Base-by-base conservation (phyloP, 2,888 invertebrate species). In the Drosophila austrosaltans region DNA sequence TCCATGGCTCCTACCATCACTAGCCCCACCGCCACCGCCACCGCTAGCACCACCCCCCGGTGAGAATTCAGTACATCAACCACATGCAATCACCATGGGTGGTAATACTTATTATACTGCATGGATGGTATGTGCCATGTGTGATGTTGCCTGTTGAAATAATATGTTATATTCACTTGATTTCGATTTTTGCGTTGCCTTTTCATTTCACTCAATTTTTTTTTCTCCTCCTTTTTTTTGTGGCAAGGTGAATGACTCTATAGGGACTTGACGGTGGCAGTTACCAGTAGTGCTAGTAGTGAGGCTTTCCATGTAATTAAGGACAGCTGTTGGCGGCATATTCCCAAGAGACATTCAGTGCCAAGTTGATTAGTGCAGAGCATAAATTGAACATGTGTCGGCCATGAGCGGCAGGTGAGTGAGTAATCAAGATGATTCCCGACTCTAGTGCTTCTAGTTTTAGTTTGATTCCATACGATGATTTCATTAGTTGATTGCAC, bases 171-270 rank as follows among this genome's bases (percentile, higher is more conserved):
- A 77, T 80, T 74, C 76, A 78, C 64, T 72, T 69, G 68, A 67
- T 73, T 81, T 75, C 66, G 77, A 78, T 69, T 80, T 70, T 66
- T 68, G 58, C 72, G 42, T 57, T 36, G 65, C 58, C 57, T 40
- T 68, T 69, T 65, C 30, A 40, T 39, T 63, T 59, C 25, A 20
- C 40, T 59, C 22, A 72, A 22, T 32, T 28, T 25, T 64, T 12
- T 4, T 25, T 25, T 32, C 2, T 44, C 53, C 32, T 44, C 63
- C 57, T 40, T 32, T 53, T 53, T 30, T 25, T 39, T 57, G 40
- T 42, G 42, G 32, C 68, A 77, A 82, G 86, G 81, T 88, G 81
- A 87, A 82, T 80, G 81, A 86, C 88, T 72, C 79, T 68, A 32
- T 60, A 40, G 81, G 75, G 80, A 69, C 48, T 53, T 16, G 40